phyloP scores from a whole-genome alignment of 2,113 vertebrate genomes.

The Cyphomyrus discorhynchus region DNA sequence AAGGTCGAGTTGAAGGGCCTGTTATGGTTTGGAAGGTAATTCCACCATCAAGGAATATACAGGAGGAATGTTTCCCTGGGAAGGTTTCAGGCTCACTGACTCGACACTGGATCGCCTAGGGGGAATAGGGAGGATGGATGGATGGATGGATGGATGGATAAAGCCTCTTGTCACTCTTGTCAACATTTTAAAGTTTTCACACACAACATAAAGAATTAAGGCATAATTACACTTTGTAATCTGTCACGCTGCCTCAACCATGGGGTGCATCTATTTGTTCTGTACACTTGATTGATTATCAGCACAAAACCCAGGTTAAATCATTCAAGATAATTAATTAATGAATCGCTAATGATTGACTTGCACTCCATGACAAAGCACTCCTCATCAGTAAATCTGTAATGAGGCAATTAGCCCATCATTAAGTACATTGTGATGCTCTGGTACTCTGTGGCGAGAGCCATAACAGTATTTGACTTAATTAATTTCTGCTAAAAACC shows the following conservation, averaged over 20 bases:
- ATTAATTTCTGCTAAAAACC: neutral
- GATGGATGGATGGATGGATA: neutral
- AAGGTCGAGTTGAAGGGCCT: neutral
- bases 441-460: neutral
- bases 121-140: neutral
- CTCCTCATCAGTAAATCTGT: neutral
- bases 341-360: neutral
- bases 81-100: neutral
- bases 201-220: neutral
- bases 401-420: slow-evolving; percentile 15
- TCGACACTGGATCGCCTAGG: neutral
- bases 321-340: slow-evolving; percentile 15
- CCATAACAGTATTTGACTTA: neutral
- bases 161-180: neutral
- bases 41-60: neutral
- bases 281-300: neutral
- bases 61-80: neutral
- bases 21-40: neutral
- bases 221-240: neutral
- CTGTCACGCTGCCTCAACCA: neutral
- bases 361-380: neutral
- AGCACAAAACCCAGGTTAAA: slow-evolving; percentile 3
- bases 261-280: neutral
- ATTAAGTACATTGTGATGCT: neutral
- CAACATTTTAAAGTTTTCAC: neutral